A percentile compares a stretch with the other conserved stretches of the same genome.
Evolutionary conservation across 2,888 invertebrate species (phyloP).

Genomic region (Sarcophaga rosellei): DNA sequence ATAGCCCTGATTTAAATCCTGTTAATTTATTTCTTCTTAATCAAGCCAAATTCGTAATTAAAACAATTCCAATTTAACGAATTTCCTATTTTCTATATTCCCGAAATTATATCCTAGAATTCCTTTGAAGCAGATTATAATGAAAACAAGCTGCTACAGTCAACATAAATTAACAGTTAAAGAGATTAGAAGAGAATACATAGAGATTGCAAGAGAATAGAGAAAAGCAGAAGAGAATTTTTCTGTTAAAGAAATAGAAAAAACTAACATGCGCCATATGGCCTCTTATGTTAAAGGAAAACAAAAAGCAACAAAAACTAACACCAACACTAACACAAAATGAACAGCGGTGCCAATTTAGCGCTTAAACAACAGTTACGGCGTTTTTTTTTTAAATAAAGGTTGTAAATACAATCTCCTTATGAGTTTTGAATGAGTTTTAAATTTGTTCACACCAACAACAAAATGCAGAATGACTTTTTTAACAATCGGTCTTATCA

Average conservation of each 20-base stretch:
- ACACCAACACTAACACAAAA: not conserved
- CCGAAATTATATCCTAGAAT: not conserved
- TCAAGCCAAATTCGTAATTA: too few species aligned
- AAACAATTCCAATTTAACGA: too few species aligned
- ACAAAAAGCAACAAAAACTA: constrained; percentile 1
- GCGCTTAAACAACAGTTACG: too few species aligned
- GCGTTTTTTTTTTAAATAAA: too few species aligned
- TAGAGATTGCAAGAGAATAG: not conserved
- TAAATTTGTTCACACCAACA: too few species aligned
- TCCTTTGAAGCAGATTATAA: not conserved
- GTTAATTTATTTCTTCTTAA: too few species aligned
- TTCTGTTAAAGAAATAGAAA: not conserved
- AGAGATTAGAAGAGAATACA: constrained; percentile 17
- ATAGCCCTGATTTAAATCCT: too few species aligned
- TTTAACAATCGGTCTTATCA: too few species aligned
- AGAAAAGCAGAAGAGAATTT: not conserved
- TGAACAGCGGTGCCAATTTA: not conserved
- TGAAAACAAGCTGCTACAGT: not conserved
- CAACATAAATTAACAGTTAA: constrained; percentile 29
- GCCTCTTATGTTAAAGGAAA: constrained; percentile 10
- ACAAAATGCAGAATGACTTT: too few species aligned
- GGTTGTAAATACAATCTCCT: too few species aligned
- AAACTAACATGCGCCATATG: constrained; percentile 61
- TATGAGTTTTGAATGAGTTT: too few species aligned
- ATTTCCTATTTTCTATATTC: not conserved